Evolutionary conservation across 2,888 invertebrate genomes (phyloP), one percentile per base, ranked within the genome.

Genomic region (Caenorhabditis uteleia): DNA sequence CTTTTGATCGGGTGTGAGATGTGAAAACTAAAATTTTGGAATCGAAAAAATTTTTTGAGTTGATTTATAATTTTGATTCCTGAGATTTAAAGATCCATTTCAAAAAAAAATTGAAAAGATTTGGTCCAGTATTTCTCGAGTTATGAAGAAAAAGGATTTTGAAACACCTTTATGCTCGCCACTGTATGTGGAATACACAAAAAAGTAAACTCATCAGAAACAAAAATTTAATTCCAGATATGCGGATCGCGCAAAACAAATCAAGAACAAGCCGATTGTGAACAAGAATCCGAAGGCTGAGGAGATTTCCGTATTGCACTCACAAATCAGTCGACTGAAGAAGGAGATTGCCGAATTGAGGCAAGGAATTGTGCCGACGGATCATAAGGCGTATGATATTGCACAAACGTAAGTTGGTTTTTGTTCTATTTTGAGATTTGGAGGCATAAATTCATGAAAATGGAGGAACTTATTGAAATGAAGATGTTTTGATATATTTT

Each of bases 251-350:
- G 92, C 93, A 0, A 86, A 90, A 0, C 89, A 90, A 78, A 93
- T 93, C 38, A 91, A 91, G 75, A 93, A 93, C 83, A 92, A 92
- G 81, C 92, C 93, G 0, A 88, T 91, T 40, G 88, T 93, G 0
- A 93, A 93, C 85, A 89, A 90, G 82, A 92, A 92, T 85, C 89
- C 90, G 0, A 89, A 65, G 16, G 65, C 70, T 6, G 64, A 59
- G 10, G 48, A 62, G 16, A 51, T 65, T 16, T 47, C 58, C 0
- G 36, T 47, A 5, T 46, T 65, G 3, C 50, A 44, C 20, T 59
- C 58, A 2, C 58, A 59, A 34, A 89, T 77, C 88, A 88, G 0
- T 90, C 91, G 57, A 14, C 48, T 73, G 16, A 43, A 62, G 36
- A 51, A 57, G 16, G 60, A 60, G 43, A 56, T 56, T 29, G 50